Conservation (phyloP, 2,113 vertebrate genomes). For the Isurus oxyrinchus region DNA sequence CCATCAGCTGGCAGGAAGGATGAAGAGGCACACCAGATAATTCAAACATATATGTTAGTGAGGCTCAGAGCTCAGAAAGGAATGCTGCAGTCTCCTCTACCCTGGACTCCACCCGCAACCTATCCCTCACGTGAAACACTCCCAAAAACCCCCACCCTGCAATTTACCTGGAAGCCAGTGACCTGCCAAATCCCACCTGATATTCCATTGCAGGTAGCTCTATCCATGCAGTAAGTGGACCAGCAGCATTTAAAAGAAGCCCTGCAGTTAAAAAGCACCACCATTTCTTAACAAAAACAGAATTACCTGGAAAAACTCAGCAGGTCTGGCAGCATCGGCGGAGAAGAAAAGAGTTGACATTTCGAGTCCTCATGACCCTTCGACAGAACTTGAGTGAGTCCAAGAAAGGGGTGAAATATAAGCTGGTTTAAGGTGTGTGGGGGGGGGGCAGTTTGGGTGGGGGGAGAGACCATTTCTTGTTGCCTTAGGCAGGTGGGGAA, state of each 20-base stretch:
- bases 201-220: background rate
- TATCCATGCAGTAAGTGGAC: too few relatives aligned
- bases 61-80: background rate
- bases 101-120: background rate
- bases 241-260: background rate
- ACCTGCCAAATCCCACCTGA: background rate
- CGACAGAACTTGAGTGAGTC: too few relatives aligned
- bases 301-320: too few relatives aligned
- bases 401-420: too few relatives aligned
- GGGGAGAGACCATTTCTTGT: background rate
- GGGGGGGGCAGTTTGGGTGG: too few relatives aligned
- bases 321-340: too few relatives aligned
- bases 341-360: too few relatives aligned
- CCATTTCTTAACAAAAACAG: too few relatives aligned
- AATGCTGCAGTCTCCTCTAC: background rate
- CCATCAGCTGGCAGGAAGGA: background rate
- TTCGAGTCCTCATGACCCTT: too few relatives aligned
- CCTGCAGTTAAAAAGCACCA: background rate
- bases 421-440: too few relatives aligned
- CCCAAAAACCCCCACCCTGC: background rate
- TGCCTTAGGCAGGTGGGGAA: background rate
- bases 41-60: background rate
- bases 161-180: background rate
- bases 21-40: background rate
- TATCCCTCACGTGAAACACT: background rate